A percentile compares a stretch with the other conserved stretches of the same genome.
Conservation (phyloP, 37 sponge, comb jelly and placozoan genomes). For the Amphimedon queenslandica region DNA sequence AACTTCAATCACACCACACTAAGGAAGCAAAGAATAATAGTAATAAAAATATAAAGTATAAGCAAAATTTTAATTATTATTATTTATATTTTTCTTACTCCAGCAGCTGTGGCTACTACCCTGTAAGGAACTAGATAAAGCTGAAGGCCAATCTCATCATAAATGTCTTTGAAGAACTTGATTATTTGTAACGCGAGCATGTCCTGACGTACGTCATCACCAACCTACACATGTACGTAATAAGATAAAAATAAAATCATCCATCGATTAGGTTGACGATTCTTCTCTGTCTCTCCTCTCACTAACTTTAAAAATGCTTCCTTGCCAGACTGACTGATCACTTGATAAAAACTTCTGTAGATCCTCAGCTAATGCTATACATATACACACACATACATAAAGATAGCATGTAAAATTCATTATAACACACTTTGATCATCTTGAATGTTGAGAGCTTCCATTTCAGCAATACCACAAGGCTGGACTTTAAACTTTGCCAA, state of each 20-base stretch:
- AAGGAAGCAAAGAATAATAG: no score
- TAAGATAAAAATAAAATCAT: neutral
- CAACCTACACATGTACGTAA: slow-evolving; percentile 56
- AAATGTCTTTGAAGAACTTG: slow-evolving; percentile 75
- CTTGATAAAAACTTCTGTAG: neutral
- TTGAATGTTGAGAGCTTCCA: slow-evolving; percentile 54
- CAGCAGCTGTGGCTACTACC: slow-evolving; percentile 93
- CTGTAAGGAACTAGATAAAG: slow-evolving; percentile 91
- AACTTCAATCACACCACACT: slow-evolving; percentile 96
- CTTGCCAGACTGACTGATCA: slow-evolving; percentile 1
- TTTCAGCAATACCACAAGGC: slow-evolving; percentile 73
- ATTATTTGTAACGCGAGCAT: slow-evolving; percentile 97
- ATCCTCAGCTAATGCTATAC: neutral
- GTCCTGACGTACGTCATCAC: slow-evolving; percentile 96
- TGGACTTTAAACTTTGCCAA: slow-evolving; percentile 85
- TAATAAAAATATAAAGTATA: no score
- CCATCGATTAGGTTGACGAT: neutral
- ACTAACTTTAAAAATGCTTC: slow-evolving; percentile 7
- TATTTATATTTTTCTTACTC: slow-evolving; percentile 53
- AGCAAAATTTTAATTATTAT: no score
- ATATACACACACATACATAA: no score
- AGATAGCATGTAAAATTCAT: no score
- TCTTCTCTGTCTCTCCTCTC: slow-evolving; percentile 11
- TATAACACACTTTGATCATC: neutral
- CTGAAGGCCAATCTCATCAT: slow-evolving; percentile 71